phyloP scores from a whole-genome alignment of 2,113 vertebrate species.

The Phodopus roborovskii region DNA sequence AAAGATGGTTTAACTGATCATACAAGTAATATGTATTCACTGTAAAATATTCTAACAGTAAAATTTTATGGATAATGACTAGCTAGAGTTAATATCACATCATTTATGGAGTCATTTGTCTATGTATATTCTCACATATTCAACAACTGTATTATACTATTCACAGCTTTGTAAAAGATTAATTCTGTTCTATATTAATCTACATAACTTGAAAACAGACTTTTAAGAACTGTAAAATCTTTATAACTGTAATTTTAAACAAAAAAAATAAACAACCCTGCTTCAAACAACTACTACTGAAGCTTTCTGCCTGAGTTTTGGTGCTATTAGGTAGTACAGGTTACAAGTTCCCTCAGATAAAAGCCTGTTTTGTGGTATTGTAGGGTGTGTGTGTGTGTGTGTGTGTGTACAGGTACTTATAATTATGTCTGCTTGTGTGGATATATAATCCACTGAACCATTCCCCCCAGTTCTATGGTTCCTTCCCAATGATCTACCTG shows the following conservation, averaged over 20 bases:
- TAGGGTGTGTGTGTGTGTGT: background rate
- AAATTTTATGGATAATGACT: background rate
- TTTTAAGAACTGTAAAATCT: slow-evolving; percentile 35
- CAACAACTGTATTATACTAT: slow-evolving; percentile 12
- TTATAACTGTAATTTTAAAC: background rate
- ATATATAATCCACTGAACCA: background rate
- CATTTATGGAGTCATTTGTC: slow-evolving; percentile 35
- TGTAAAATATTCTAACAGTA: slow-evolving; percentile 27
- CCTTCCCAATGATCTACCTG: background rate
- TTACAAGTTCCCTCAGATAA: background rate
- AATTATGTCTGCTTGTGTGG: background rate
- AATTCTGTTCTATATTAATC: slow-evolving; percentile 40
- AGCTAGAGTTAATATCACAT: slow-evolving; percentile 12
- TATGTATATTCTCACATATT: slow-evolving; percentile 7
- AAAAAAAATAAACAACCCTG: background rate
- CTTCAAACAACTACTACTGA: background rate
- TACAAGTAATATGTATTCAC: background rate
- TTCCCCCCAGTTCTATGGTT: background rate
- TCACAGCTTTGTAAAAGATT: slow-evolving; percentile 26
- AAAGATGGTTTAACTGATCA: slow-evolving; percentile 9
- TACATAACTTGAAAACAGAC: background rate
- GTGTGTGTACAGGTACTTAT: background rate
- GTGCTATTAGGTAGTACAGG: background rate
- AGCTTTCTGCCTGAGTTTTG: slow-evolving; percentile 13
- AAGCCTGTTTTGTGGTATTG: background rate